Base-by-base conservation (phyloP, 1,140 invertebrate species). In the Drosophila pallidifrons region DNA sequence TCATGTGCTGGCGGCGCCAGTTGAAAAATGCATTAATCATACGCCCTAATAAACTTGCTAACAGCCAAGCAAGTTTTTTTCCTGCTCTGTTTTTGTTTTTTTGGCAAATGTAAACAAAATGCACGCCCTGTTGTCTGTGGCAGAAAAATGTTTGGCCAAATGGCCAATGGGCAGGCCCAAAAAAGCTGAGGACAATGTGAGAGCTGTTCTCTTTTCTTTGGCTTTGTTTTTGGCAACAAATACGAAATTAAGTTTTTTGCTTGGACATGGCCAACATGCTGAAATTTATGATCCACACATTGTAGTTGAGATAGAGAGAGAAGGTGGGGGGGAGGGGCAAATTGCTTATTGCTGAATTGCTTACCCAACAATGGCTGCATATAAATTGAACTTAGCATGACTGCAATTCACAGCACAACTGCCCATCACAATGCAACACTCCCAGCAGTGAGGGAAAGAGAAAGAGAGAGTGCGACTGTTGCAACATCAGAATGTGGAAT, bases 141-240 rank as follows among this genome's bases (percentile, higher is more conserved):
- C 83, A 88, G 85, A 87, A 83, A 87, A 87, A 87, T 87, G 82
- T 75, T 71, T 88, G 77, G 76, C 83, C 76, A 88, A 87, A 75
- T 86, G 79, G 79, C 82, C 82, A 79, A 68, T 82, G 82, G 82
- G 79, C 82, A 59, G 67, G 66, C 66, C 45, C 68, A 74, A 71
- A 74, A 71, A 66, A 20, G 58, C 51, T 10, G 11, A 43, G 49
- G 5, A 28, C 11, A n/a, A 25, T 16, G 11, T 32, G 41, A 16
- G 25, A 15, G 1, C 1, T 58, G 15, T 49, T 46, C 20, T 25
- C 20, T 35, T 45, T 57, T 54, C 4, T 45, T 25, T 41, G 60
- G 10, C 46, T 46, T 74, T 68, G 55, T 74, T 72, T 77, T 81
- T 69, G 77, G 64, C 80, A 82, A 75, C 77, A 87, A 87, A 87